phyloP scores from a whole-genome alignment of 2,888 invertebrate genomes.

The Oscheius sp. region DNA sequence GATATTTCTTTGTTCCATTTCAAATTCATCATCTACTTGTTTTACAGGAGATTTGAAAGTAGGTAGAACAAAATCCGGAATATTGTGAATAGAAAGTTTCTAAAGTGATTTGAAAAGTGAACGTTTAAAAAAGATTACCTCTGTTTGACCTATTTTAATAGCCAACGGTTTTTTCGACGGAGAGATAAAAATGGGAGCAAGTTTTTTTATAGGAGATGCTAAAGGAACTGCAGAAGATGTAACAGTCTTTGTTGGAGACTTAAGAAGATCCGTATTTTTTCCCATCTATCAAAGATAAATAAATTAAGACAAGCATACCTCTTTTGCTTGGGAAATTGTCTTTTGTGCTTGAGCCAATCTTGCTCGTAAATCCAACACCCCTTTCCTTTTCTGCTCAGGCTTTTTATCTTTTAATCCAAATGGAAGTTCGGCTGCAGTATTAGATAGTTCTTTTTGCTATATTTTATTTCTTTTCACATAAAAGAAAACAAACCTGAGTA shows the following conservation, averaged over 20 bases:
- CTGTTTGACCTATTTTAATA: neutral
- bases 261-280: conserved; percentile 10
- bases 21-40: conserved; percentile 3
- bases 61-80: conserved; percentile 21
- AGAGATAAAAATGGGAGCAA: conserved; percentile 10
- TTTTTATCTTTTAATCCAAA: conserved; percentile 15
- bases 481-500: no score
- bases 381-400: neutral
- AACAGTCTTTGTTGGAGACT: conserved; percentile 16
- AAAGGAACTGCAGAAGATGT: neutral
- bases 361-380: neutral
- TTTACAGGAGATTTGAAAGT: conserved; percentile 19
- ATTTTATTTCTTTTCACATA: no score
- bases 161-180: neutral
- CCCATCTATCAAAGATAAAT: neutral
- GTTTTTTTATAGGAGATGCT: conserved; percentile 2
- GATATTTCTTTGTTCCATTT: neutral
- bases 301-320: neutral
- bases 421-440: no score
- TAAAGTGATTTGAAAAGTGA: neutral
- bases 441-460: no score
- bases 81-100: neutral
- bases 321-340: neutral
- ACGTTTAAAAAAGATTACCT: neutral
- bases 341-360: conserved; percentile 13